These are phyloP conservation scores for Pachypsylla venusta DNA, from an alignment of 1,140 invertebrate species.

Conservation along the genomic window DNA sequence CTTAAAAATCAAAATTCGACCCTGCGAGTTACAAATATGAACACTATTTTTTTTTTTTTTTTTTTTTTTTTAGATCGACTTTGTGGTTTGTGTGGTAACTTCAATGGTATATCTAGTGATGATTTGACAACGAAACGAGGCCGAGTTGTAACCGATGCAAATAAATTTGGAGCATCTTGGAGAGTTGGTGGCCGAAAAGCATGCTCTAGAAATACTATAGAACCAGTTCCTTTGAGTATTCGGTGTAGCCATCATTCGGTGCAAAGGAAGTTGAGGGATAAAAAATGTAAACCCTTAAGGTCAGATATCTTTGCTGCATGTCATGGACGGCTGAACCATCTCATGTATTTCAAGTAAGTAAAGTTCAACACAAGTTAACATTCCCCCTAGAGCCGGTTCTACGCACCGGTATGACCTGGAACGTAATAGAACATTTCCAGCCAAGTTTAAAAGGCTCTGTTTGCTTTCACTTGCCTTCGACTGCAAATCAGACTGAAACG, in stretches of 20 bases:
- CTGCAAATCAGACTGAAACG: neutral
- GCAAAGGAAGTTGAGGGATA: conserved; percentile 21
- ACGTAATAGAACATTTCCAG: neutral
- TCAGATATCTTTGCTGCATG: conserved; percentile 48
- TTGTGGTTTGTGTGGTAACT: conserved; percentile 89
- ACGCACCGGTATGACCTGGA: no score
- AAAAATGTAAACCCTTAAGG: conserved; percentile 25
- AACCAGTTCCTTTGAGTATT: neutral
- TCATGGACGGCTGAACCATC: conserved; percentile 52
- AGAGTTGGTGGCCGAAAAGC: conserved; percentile 59
- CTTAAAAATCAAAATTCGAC: no score
- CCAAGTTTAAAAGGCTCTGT: neutral
- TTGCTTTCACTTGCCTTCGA: neutral
- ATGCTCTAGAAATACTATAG: conserved; percentile 35
- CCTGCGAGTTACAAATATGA: no score
- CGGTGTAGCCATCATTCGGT: conserved; percentile 23
- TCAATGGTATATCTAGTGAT: conserved; percentile 60
- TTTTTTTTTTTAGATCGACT: no score
- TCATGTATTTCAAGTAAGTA: conserved; percentile 56
- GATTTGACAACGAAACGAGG: conserved; percentile 55
- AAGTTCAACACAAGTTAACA: no score
- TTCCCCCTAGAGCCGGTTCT: neutral
- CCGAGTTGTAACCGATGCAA: conserved; percentile 37
- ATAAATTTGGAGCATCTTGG: conserved; percentile 71
- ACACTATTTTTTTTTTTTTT: no score